Evolutionary conservation across 2,797 vertebrate genomes (phyloP), one percentile per base, ranked within the genome.

Genomic region (Florisuga fusca): DNA sequence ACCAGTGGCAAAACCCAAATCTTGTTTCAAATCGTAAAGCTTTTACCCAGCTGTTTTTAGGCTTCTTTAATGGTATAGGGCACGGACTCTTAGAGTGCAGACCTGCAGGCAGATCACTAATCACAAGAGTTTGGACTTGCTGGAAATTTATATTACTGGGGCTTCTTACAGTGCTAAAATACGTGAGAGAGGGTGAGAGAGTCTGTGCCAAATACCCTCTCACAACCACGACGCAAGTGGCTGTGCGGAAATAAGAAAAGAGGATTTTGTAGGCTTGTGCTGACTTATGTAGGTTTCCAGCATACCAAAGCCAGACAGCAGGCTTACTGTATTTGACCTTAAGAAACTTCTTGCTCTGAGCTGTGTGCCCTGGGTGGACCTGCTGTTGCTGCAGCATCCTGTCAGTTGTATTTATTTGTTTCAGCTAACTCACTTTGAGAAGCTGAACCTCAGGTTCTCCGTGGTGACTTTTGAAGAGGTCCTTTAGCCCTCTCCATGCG

Each of bases 231-330:
- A 31, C 73, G 59, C 73, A 59, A 77, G 68, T 6, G 1, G 71
- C 80, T 92, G 0, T 62, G 58, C 9, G 2, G 95, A 96, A 95
- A 94, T 94, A 91, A 94, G 93, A 87, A 96, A 95, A 97, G 96
- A 95, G 95, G 94, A 91, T 95, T 92, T 87, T 45, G 61, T 51
- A 90, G 81, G 91, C 92, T 96, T 95, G 72, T 81, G 51, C 83
- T 92, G 84, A 91, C 92, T 96, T 96, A 96, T 75, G 82, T 83
- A 92, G 91, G 92, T 97, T 91, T 95, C 84, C 61, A 96, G 87
- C 11, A 5, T 34, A 81, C 80, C 48, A 55, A 46, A 94, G 83
- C 84, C 90, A 92, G 93, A 96, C 93, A 81, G 85, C 62, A 73
- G 45, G 68, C 71, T 97, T 96, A 92, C 68, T 84, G 58, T 67